Base-by-base conservation (phyloP, 2,113 vertebrate species). In the Etheostoma cragini region DNA sequence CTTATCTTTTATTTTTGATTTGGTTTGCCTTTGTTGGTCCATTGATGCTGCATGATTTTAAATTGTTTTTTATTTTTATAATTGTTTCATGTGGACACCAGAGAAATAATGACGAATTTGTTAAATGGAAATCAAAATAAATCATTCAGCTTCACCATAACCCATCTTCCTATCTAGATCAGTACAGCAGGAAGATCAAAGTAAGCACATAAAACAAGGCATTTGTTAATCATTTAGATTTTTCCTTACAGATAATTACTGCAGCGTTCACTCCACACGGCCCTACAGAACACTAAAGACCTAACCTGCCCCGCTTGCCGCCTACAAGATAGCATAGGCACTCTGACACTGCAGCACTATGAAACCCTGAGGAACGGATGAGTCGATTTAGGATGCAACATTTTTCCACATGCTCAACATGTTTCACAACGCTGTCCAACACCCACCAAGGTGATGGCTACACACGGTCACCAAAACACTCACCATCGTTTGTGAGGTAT, bases 381-480 rank as follows among this genome's bases (percentile, higher is more conserved):
- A 76, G 65, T 81, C 19, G 53, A 70, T 87, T 83, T 50, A 70
- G 68, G 73, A 87, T 72, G 33, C 67, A 49, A 66, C 62, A 30
- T 73, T 69, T 77, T 61, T 67, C 71, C 50, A 76, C 76, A 57
- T 22, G 58, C 60, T 72, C 61, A 73, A 76, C 65, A 81, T 76
- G 70, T 74, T 49, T 66, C 42, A 47, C 53, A 74, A 42, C n/a
- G 14, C 52, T 45, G 22, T 47, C 62, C 58, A 64, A 58, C 89
- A 77, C 82, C 85, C 86, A 87, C 80, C 53, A 62, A 53, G 75
- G 72, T 84, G 84, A 65, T 68, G 50, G 65, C 38, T 42, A 42
- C 38, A 42, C 38, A 42, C 38, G 73, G 85, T 72, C 82, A 87
- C n/a, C 58, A 62, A 47, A 76, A 70, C 54, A 77, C 62, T 57